Percentiles rank a stretch among this genome's conserved stretches.
These are phyloP conservation scores for Caerostris darwini DNA, from an alignment of 1,140 invertebrate species.

Conservation along the genomic window DNA sequence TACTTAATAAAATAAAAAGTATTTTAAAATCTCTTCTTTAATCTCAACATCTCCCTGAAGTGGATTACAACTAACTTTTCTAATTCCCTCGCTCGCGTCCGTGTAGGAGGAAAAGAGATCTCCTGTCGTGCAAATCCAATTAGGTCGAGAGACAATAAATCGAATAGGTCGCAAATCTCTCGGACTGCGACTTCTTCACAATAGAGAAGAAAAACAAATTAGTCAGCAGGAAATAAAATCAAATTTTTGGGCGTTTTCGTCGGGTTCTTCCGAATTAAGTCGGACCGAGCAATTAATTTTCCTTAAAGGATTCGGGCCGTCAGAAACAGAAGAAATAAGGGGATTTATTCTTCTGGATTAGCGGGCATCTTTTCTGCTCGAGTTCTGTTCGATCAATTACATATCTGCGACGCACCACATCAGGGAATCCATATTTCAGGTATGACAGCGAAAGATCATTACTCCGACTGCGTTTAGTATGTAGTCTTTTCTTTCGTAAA, in stretches of 20 bases:
- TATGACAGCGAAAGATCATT: background rate
- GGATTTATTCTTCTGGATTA: constrained; percentile 22
- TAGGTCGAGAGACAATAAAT: constrained; percentile 7
- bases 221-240: background rate
- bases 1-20: too few relatives aligned
- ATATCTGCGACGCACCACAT: constrained; percentile 1
- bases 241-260: constrained; percentile 3
- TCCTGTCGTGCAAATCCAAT: background rate
- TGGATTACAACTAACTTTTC: constrained; percentile 21
- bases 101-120: background rate
- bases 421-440: constrained; percentile 17
- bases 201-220: constrained; percentile 8
- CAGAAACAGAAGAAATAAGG: constrained; percentile 29
- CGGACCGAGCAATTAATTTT: background rate
- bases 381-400: constrained; percentile 27
- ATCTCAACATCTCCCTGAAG: background rate
- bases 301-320: constrained; percentile 5
- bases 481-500: background rate
- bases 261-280: background rate
- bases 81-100: background rate
- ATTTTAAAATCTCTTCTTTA: background rate
- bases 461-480: background rate
- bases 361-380: constrained; percentile 18
- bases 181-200: constrained; percentile 2
- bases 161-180: constrained; percentile 27